A percentile compares a stretch with the other conserved stretches of the same genome.
These are phyloP conservation scores for Solea solea DNA, from an alignment of 2,113 vertebrate genomes.

Conservation along the genomic window DNA sequence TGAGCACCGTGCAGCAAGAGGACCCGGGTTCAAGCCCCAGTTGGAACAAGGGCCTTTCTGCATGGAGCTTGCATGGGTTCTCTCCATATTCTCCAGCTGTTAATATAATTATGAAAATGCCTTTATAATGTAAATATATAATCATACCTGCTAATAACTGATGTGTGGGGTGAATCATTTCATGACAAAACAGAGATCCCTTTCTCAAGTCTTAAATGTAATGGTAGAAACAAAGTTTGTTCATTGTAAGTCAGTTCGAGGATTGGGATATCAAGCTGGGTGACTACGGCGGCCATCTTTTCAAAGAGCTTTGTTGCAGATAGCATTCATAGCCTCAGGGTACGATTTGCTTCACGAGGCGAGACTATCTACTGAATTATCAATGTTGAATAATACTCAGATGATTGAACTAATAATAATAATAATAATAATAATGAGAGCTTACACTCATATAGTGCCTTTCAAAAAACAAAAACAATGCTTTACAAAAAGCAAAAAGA, in stretches of 20 bases:
- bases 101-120: conserved; percentile 14
- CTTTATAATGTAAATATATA: not conserved
- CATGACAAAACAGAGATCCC: not conserved
- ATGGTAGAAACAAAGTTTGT: not conserved
- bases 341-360: conserved; percentile 49
- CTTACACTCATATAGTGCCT: no score
- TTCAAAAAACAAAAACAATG: no score
- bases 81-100: no score
- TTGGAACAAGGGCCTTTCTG: no score
- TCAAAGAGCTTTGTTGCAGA: conserved; percentile 52
- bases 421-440: no score
- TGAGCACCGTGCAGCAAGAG: no score
- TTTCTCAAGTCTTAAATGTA: conserved; percentile 2
- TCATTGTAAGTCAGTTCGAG: conserved; percentile 42
- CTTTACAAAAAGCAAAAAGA: no score
- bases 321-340: conserved; percentile 48
- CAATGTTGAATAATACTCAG: conserved; percentile 34
- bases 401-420: no score
- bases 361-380: conserved; percentile 49
- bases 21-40: no score
- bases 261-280: conserved; percentile 31
- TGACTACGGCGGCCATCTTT: conserved; percentile 36
- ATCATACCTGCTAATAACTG: not conserved
- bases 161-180: no score
- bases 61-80: no score